A percentile compares a stretch with the other conserved stretches of the same genome.
Evolutionary conservation across 2,797 vertebrate genomes (phyloP).

Genomic region (Gallinago nigripennis): DNA sequence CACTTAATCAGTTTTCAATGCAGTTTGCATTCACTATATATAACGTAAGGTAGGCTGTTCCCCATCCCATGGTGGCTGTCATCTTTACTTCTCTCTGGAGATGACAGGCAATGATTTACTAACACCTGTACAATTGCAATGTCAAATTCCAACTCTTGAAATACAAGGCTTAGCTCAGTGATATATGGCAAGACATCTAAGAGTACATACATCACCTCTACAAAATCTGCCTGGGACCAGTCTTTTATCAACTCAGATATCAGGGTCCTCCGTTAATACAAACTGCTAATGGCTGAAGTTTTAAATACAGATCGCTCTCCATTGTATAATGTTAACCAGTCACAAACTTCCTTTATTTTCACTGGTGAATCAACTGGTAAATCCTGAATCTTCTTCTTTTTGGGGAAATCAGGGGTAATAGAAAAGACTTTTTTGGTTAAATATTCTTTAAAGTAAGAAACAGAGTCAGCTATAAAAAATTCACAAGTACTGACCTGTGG

Average conservation of each 20-base stretch:
- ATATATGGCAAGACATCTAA: background rate
- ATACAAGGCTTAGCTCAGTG: background rate
- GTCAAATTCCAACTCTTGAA: background rate
- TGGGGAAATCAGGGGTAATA: background rate
- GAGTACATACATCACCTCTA: background rate
- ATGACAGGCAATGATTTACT: conserved; percentile 17
- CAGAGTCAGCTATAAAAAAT: background rate
- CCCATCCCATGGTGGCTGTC: background rate
- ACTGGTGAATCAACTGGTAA: background rate
- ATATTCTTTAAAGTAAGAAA: background rate
- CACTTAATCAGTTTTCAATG: background rate
- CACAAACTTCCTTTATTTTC: background rate
- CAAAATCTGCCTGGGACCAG: background rate
- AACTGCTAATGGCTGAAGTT: background rate
- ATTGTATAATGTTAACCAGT: background rate
- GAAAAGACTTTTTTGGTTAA: background rate
- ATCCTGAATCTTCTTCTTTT: background rate
- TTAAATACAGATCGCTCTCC: background rate
- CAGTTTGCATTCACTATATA: background rate
- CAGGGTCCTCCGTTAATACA: background rate
- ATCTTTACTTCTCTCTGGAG: background rate
- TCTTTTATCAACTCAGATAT: background rate
- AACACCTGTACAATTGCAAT: background rate
- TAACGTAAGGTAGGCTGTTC: background rate
- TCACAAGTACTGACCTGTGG: background rate